Percentiles rank a stretch among this genome's conserved stretches.
Evolutionary conservation across 1,140 invertebrate species (phyloP).

Genomic region (Nixonia krombeini): DNA sequence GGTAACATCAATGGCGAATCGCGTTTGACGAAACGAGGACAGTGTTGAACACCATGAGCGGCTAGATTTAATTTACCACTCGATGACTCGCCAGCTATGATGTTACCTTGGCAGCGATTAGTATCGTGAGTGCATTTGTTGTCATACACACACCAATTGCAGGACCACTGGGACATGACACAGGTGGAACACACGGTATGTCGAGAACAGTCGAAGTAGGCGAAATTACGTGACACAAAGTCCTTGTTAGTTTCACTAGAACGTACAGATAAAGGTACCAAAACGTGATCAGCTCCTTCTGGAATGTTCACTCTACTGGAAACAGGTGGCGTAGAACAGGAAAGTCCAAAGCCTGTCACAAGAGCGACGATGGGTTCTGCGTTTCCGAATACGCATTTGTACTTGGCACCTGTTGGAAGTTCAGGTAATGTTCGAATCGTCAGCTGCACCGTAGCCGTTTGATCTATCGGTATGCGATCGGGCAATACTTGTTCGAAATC

Average conservation of each 20-base stretch:
- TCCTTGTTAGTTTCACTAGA: conserved; percentile 96
- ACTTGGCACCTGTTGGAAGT: conserved; percentile 89
- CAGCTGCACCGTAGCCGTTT: conserved; percentile 87
- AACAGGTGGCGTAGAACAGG: conserved; percentile 87
- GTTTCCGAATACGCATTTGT: conserved; percentile 92
- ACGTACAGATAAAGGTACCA: conserved; percentile 92
- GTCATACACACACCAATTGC: conserved; percentile 97
- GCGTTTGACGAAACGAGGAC: conserved; percentile 83
- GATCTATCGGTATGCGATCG: conserved; percentile 89
- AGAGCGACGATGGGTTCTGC: conserved; percentile 89
- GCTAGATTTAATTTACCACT: conserved; percentile 81
- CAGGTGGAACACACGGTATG: conserved; percentile 90
- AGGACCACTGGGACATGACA: conserved; percentile 90
- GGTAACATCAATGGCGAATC: conserved; percentile 81
- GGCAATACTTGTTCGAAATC: conserved; percentile 95
- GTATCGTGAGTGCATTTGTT: conserved; percentile 94
- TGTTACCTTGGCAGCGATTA: conserved; percentile 80
- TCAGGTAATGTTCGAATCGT: conserved; percentile 92
- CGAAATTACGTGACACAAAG: conserved; percentile 93
- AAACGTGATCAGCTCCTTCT: conserved; percentile 87
- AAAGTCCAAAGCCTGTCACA: conserved; percentile 84
- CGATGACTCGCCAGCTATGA: conserved; percentile 87
- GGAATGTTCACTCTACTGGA: conserved; percentile 84
- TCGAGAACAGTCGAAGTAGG: conserved; percentile 93
- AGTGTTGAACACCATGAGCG: conserved; percentile 82